Conservation (phyloP, 2,113 vertebrate species). For the Hippocampus mohnikei region DNA sequence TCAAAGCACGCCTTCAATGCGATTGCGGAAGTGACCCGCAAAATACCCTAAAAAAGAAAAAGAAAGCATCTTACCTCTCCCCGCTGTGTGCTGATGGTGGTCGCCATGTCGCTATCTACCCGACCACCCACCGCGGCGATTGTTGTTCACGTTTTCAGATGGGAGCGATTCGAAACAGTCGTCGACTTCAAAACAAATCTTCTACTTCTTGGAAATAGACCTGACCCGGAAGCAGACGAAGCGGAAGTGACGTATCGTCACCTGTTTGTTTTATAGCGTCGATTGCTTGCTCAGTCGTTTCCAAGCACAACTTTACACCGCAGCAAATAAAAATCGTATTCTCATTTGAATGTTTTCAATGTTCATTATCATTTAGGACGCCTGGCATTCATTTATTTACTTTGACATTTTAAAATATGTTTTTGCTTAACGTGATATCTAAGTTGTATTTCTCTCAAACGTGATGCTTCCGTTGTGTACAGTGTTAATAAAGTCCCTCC, state of each 20-base stretch:
- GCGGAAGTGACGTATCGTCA: neutral
- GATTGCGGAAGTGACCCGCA: neutral
- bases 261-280: no score
- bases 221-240: neutral
- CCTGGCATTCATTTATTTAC: no score
- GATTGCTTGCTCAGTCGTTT: no score
- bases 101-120: slow-evolving; percentile 53
- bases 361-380: no score
- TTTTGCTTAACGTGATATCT: no score
- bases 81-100: slow-evolving; percentile 68
- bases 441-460: no score
- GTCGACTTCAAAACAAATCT: neutral
- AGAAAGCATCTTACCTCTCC: slow-evolving; percentile 59
- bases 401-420: no score
- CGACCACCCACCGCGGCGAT: neutral
- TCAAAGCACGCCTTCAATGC: neutral
- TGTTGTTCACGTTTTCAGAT: neutral
- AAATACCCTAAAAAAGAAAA: neutral
- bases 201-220: neutral
- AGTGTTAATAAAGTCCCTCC: no score
- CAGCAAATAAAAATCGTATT: no score
- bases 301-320: no score
- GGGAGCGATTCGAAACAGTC: neutral
- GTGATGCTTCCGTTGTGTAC: no score
- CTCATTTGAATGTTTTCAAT: no score